Base-by-base conservation (phyloP, 2,797 vertebrate genomes). In the Chaenodraco wilsoni region DNA sequence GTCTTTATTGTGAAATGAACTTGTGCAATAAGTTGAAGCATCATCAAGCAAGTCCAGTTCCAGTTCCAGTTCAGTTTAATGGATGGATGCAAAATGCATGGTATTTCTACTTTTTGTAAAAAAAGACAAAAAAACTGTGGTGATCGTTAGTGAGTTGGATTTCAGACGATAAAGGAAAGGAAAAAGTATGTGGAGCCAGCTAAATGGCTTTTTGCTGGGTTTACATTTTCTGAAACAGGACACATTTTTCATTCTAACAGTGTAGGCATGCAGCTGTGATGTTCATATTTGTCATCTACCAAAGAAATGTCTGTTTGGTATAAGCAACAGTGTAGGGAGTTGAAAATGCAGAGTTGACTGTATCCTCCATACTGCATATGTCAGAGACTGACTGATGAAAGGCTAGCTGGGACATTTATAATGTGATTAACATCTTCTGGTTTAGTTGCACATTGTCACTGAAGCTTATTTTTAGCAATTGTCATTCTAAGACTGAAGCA, bases 21-120 rank as follows among this genome's bases (percentile, higher is more conserved):
- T 80, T 70, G 56, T 40, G 48, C 66, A 78, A 63, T 78, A 67
- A 79, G 44, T 17, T 37, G 33, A 31, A 64, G 66, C 52, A 65
- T 58, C 37, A 62, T 75, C 44, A 77, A 80, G 27, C 41, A 76
- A 58, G 48, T 74, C 50, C 27, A 50, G n/a, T 55, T 78, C 50
- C 27, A 50, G n/a, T 55, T 78, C 4, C 52, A 81, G 7, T 55
- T 69, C 41, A 66, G 6, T 37, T 45, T 8, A 61, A 69, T 17
- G 23, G 58, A 64, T 55, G 33, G 33, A 58, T 54, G 48, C 2
- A 50, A 51, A 49, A 56, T 19, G 23, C 4, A 49, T 21, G 21
- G 33, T 21, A 19, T 19, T 8, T 37, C 4, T 12, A 52, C n/a
- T 51, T 50, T 60, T 52, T 44, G 16, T 58, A 11, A 50, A 40